Percentiles rank a stretch among this genome's conserved stretches.
phyloP scores from a whole-genome alignment of 2,113 vertebrate genomes.

The Patagioenas fasciata region DNA sequence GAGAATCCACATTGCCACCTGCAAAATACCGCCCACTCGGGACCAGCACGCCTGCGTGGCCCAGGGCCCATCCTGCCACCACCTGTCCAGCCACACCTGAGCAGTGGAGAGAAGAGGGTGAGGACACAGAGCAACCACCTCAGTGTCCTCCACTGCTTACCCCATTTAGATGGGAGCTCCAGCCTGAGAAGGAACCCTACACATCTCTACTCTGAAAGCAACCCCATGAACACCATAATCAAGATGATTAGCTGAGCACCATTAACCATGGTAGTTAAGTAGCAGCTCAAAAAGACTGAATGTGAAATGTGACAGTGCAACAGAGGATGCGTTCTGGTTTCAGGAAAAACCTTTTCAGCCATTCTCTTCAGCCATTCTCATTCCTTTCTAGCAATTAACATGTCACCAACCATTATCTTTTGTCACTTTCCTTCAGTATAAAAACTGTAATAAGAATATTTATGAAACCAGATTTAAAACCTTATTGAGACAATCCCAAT shows the following conservation, averaged over 20 bases:
- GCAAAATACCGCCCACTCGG: not conserved
- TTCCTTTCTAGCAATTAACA: not conserved
- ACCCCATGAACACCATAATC: not conserved
- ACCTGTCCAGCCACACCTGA: not conserved
- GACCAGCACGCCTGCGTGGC: accelerated
- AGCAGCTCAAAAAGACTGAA: not conserved
- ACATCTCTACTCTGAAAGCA: not conserved
- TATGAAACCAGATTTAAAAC: not conserved
- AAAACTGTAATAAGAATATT: not conserved
- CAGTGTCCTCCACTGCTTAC: not conserved
- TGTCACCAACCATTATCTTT: not conserved
- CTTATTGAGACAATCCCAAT: not conserved
- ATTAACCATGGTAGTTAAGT: not conserved
- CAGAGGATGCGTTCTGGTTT: not conserved
- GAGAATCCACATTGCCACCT: not conserved
- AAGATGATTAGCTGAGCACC: not conserved
- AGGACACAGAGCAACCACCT: not conserved
- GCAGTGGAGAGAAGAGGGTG: not conserved
- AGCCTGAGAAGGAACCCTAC: not conserved
- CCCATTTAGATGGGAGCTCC: accelerated
- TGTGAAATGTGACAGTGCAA: not conserved
- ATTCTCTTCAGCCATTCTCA: not conserved
- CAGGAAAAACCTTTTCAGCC: not conserved
- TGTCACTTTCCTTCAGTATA: not conserved
- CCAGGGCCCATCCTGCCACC: not conserved